A percentile compares a stretch with the other conserved stretches of the same genome.
Evolutionary conservation across 2,888 invertebrate genomes (phyloP).

Genomic region (Epinotia demarniana): DNA sequence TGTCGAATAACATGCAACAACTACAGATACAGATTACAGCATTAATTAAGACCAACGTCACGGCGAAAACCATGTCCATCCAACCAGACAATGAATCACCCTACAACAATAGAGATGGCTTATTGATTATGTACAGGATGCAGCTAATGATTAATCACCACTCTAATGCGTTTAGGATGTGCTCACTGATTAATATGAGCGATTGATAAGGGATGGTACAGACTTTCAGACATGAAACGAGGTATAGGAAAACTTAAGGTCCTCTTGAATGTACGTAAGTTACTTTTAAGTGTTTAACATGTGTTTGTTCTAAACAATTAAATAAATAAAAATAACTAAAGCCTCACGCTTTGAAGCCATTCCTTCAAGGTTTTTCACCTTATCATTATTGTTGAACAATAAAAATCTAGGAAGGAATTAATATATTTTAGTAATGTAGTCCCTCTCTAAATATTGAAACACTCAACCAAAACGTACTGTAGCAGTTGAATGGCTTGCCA

Average conservation of each 20-base stretch:
- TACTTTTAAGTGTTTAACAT: too few relatives aligned
- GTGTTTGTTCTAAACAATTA: too few relatives aligned
- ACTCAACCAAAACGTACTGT: conserved; percentile 10
- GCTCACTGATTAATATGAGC: conserved; percentile 30
- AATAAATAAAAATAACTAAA: too few relatives aligned
- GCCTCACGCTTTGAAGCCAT: too few relatives aligned
- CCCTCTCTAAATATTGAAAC: not conserved
- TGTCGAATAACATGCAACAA: not conserved
- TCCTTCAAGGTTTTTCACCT: too few relatives aligned
- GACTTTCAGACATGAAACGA: not conserved
- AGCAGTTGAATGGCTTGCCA: conserved; percentile 17
- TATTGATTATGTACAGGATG: conserved; percentile 63
- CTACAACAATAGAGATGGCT: conserved; percentile 54
- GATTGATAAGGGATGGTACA: conserved; percentile 24
- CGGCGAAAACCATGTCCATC: conserved; percentile 24
- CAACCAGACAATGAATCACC: conserved; percentile 37
- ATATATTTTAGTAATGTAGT: not conserved
- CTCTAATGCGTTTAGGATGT: conserved; percentile 50
- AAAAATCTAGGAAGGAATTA: not conserved
- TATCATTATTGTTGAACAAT: too few relatives aligned
- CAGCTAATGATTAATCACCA: conserved; percentile 56
- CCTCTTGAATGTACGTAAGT: too few relatives aligned
- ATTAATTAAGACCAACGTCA: conserved; percentile 29
- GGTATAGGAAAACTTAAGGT: too few relatives aligned
- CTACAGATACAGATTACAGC: not conserved